Conservation (phyloP, 2,113 vertebrate species). For the Ochotona curzoniae region DNA sequence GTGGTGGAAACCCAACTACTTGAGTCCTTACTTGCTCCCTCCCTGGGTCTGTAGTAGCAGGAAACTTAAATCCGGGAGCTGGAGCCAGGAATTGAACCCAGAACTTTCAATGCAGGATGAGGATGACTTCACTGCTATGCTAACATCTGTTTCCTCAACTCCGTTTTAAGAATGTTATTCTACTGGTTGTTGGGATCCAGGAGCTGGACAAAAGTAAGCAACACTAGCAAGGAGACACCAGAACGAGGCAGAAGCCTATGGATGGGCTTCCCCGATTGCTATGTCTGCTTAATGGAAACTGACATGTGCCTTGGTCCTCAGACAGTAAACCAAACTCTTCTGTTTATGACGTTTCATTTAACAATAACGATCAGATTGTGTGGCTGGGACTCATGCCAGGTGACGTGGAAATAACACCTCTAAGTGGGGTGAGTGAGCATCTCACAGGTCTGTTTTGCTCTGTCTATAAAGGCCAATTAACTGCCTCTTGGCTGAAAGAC, state of each 20-base stretch:
- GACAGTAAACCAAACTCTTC: background rate
- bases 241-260: background rate
- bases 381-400: background rate
- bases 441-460: conserved; percentile 1
- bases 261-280: background rate
- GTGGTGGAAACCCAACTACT: no score
- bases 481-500: conserved; percentile 14
- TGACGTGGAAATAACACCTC: background rate
- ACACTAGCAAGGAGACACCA: background rate
- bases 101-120: no score
- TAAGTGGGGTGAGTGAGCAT: background rate
- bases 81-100: no score
- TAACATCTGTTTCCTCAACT: background rate
- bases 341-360: background rate
- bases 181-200: background rate
- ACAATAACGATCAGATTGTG: background rate
- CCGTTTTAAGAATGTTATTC: conserved; percentile 21
- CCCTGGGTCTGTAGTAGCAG: no score
- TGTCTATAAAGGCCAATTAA: conserved; percentile 40
- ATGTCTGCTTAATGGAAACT: conserved; percentile 8
- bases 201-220: background rate
- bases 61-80: no score
- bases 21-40: no score
- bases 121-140: no score
- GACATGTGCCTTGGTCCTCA: no score